Evolutionary conservation across 1,140 invertebrate genomes (phyloP), one percentile per base, ranked within the genome.

Genomic region (Zelostemma sp.): DNA sequence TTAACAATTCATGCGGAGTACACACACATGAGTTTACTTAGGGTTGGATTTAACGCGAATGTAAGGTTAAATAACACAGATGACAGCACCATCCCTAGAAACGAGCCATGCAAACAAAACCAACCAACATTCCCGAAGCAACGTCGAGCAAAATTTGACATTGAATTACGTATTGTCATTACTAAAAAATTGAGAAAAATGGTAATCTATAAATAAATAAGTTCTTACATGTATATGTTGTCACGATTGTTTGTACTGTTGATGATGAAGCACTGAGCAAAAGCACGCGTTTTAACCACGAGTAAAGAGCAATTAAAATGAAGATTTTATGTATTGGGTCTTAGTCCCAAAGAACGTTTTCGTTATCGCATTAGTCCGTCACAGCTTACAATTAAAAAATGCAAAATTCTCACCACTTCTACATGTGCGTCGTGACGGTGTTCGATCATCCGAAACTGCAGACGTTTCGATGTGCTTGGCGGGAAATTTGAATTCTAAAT

Each of bases 1-100:
- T 28, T 28, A 28, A 28, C 8, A 28, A 28, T 28, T 28, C 8
- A 28, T n/a, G n/a, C n/a, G 25, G 8, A 28, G 8, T 28, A 28
- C 8, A 28, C 3, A 8, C 25, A 8, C 25, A 8, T 28, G 3
- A 28, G 8, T 35, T 35, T 35, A 11, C 33, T 2, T 35, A n/a
- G n/a, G n/a, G n/a, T n/a, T n/a, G n/a, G n/a, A n/a, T n/a, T n/a
- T n/a, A n/a, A n/a, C n/a, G n/a, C n/a, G n/a, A n/a, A n/a, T n/a
- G n/a, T 35, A 6, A 43, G 21, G 14, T 25, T 17, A 55, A 3
- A 28, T 19, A 6, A 1, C 18, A 17, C 53, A 75, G 68, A 58
- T 72, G 67, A 31, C 63, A 46, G 19, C 3, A 51, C 8, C 61
- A 56, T 51, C 73, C 74, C 63, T 76, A 61, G 74, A 70, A 68